phyloP scores from a whole-genome alignment of 1,140 invertebrate genomes.

The Cydia fagiglandana region DNA sequence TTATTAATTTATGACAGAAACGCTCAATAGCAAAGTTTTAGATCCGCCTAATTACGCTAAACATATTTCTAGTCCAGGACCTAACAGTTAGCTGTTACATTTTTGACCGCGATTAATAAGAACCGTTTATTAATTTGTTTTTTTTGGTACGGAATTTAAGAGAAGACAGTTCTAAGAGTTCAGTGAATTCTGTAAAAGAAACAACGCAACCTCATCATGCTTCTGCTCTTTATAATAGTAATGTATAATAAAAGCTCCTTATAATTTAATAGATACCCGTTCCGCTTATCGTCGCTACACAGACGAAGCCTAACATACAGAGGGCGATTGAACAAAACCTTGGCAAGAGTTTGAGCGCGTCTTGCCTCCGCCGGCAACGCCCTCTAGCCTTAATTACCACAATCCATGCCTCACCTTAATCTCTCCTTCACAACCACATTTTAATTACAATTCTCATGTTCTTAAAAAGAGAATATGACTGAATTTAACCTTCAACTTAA shows the following conservation, averaged over 20 bases:
- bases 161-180: no score
- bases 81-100: no score
- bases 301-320: background rate
- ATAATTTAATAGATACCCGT: background rate
- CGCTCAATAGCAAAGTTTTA: no score
- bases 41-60: no score
- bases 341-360: conserved; percentile 2
- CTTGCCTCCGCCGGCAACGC: conserved; percentile 2
- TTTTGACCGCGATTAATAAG: no score
- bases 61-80: no score
- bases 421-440: conserved; percentile 1
- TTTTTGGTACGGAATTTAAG: no score
- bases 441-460: background rate
- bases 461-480: background rate
- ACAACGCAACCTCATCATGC: no score
- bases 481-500: background rate
- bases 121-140: no score
- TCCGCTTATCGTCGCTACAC: background rate
- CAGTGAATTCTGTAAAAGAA: no score
- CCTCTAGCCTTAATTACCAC: conserved; percentile 2
- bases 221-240: no score
- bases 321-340: conserved; percentile 7
- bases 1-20: no score
- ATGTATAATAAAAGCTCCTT: background rate
- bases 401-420: conserved; percentile 5